Evolutionary conservation across 1,140 invertebrate genomes (phyloP).

Genomic region (Drosophila neocordata): DNA sequence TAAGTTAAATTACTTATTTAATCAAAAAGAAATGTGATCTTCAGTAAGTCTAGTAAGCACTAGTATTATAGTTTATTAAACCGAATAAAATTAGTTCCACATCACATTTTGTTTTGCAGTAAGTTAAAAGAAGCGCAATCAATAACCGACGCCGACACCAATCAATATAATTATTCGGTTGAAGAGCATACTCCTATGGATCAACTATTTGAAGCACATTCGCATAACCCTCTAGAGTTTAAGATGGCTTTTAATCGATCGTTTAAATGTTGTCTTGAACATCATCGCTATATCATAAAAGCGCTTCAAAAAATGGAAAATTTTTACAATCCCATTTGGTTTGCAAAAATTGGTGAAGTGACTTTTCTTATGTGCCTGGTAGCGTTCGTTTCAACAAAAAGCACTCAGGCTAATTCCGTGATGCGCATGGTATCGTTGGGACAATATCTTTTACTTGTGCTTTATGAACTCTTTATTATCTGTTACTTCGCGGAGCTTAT

Average conservation of each 20-base stretch:
- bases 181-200: conserved; percentile 43
- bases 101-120: conserved; percentile 31
- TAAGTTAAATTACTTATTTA: conserved; percentile 21
- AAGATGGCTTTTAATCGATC: conserved; percentile 37
- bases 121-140: conserved; percentile 43
- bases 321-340: conserved; percentile 75
- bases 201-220: not conserved
- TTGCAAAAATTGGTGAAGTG: conserved; percentile 69
- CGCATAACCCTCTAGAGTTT: conserved; percentile 15
- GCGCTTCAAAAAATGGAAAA: conserved; percentile 58
- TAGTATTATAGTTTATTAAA: too few species aligned
- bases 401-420: conserved; percentile 62
- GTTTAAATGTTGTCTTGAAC: conserved; percentile 50
- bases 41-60: too few species aligned
- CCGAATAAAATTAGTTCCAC: too few species aligned
- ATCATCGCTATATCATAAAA: conserved; percentile 59
- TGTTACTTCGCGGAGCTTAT: conserved; percentile 75
- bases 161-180: conserved; percentile 58
- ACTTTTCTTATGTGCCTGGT: conserved; percentile 73
- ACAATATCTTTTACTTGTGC: conserved; percentile 65
- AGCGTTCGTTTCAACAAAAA: conserved; percentile 72
- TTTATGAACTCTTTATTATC: conserved; percentile 72
- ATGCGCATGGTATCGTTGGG: conserved; percentile 68
- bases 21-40: too few species aligned
- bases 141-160: conserved; percentile 48